Base-by-base conservation (phyloP, 1,140 invertebrate genomes). In the Halotydeus destructor region DNA sequence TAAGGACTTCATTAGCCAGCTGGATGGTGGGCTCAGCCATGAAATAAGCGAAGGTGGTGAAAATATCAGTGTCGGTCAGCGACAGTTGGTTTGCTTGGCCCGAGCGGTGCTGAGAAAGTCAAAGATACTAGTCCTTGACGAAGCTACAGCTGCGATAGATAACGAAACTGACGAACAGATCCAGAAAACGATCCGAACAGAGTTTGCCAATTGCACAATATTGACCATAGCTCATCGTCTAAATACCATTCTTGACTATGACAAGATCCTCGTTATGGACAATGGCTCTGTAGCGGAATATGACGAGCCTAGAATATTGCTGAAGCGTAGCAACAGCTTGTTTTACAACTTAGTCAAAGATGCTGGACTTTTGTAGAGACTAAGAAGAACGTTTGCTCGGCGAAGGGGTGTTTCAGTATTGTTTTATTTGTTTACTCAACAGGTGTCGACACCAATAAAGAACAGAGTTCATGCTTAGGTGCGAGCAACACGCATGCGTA, bases 131-230 rank as follows among this genome's bases (percentile, higher is more conserved):
- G 58, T 77, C 5, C 57, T 78, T 38, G 76, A 78, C 55, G 75
- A 78, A 55, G 75, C 74, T 2, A 78, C 75, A 0, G 74, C 75
- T 1, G 75, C 74, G 41, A 68, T 93, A 32, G 88, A 96, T 63
- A 63, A 71, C 40, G 77, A 84, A 44, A 49, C 37, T n/a, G 60
- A 61, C 42, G 50, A 52, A 38, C 45, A 60, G 11, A 58, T 62
- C 19, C 57, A 61, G 41, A 41, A 49, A 37, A 57, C 58, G 6
- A 59, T 62, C 30, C 37, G 53, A 18, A 39, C 18, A 1, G 18
- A n/a, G 11, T 41, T 47, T 16, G 22, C 26, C 3, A 12, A 39
- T 18, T 35, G 19, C 11, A 47, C 46, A 6, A 31, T 47, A 22
- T 47, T 63, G 6, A 61, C 58, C 8, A 61, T 63, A 31, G 60